phyloP scores from a whole-genome alignment of 2,113 vertebrate species.

The Podarcis muralis region DNA sequence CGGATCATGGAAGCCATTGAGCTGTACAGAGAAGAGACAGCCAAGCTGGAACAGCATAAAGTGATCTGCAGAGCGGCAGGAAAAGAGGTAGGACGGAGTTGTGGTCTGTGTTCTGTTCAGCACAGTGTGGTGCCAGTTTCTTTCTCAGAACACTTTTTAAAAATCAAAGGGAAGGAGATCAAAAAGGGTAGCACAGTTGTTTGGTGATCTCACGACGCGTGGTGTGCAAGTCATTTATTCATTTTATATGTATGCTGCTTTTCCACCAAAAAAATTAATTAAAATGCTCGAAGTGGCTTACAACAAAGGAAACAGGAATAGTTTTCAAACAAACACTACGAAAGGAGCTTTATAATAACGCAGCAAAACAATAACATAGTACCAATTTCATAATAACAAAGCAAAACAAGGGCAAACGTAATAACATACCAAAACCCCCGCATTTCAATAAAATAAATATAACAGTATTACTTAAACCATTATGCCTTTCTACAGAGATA shows the following conservation, averaged over 20 bases:
- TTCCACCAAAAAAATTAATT: too few species aligned
- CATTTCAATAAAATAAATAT: too few species aligned
- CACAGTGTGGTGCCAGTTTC: background rate
- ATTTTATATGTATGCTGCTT: too few species aligned
- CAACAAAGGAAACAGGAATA: too few species aligned
- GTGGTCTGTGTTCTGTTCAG: background rate
- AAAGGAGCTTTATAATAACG: too few species aligned
- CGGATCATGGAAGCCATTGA: conserved; percentile 96
- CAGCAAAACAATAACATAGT: too few species aligned
- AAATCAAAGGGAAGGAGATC: background rate
- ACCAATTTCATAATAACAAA: too few species aligned
- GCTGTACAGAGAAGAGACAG: conserved; percentile 86
- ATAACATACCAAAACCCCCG: too few species aligned
- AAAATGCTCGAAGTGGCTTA: too few species aligned
- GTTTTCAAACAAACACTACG: too few species aligned
- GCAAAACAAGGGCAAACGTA: too few species aligned
- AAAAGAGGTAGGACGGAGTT: conserved; percentile 82
- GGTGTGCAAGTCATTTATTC: background rate
- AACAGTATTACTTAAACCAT: background rate
- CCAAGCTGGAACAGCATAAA: conserved; percentile 85
- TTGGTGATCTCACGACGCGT: background rate
- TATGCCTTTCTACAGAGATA: background rate
- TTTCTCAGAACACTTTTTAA: background rate
- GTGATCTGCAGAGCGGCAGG: conserved; percentile 84
- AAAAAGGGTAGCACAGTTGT: background rate